phyloP scores from a whole-genome alignment of 2,113 vertebrate genomes.

The western clawed frog (Xenopus tropicalis) region DNA sequence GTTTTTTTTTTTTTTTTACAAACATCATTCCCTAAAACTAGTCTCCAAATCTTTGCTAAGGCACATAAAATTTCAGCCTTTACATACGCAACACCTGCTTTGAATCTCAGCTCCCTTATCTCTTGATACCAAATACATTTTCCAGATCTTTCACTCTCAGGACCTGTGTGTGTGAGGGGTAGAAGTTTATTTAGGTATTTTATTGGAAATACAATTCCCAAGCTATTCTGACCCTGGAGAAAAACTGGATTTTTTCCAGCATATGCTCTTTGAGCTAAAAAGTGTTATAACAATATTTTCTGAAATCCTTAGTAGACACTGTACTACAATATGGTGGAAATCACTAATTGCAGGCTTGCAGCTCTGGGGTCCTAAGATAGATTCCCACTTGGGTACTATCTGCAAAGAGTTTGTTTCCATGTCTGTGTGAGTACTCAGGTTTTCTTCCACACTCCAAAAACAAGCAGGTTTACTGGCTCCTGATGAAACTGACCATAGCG shows the following conservation, averaged over 20 bases:
- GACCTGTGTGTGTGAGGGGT: slow-evolving; percentile 10
- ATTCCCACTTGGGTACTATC: too few relatives aligned
- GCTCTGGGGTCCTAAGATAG: too few relatives aligned
- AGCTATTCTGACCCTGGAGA: background rate
- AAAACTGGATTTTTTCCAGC: background rate
- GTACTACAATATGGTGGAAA: too few relatives aligned
- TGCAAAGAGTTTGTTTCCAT: too few relatives aligned
- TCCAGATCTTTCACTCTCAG: slow-evolving; percentile 27
- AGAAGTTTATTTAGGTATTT: slow-evolving; percentile 2
- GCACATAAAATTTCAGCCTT: slow-evolving; percentile 21
- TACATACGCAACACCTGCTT: slow-evolving; percentile 34
- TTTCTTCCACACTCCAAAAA: too few relatives aligned
- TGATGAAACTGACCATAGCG: too few relatives aligned
- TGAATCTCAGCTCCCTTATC: slow-evolving; percentile 42
- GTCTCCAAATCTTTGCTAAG: slow-evolving; percentile 24
- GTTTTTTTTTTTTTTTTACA: background rate
- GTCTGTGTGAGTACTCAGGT: too few relatives aligned
- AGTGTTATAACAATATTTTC: background rate
- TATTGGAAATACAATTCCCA: slow-evolving; percentile 4
- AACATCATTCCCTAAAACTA: slow-evolving; percentile 17
- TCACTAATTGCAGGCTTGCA: too few relatives aligned
- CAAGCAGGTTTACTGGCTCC: too few relatives aligned
- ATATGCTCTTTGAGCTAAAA: background rate
- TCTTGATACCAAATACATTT: slow-evolving; percentile 20
- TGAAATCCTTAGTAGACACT: too few relatives aligned